Percentiles rank a stretch among this genome's conserved stretches.
phyloP scores from a whole-genome alignment of 1,140 invertebrate species.

The Aphelenchoides avenae region DNA sequence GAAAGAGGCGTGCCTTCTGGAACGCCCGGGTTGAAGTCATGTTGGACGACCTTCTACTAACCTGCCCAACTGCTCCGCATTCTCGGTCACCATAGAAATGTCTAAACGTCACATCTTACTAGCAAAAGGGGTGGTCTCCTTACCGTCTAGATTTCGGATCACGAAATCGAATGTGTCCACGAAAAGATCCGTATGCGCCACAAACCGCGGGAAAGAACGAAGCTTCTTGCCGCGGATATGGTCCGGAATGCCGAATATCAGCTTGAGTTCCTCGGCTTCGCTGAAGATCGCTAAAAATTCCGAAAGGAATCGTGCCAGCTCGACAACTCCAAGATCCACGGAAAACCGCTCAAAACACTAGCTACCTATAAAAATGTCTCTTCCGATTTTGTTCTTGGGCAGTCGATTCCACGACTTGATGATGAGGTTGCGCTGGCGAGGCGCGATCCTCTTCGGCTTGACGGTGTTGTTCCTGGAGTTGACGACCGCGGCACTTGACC shows the following conservation, averaged over 20 bases:
- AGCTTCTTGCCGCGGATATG: slow-evolving; percentile 26
- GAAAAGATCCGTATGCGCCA: slow-evolving; percentile 41
- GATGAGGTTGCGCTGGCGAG: slow-evolving; percentile 34
- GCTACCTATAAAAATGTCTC: slow-evolving; percentile 42
- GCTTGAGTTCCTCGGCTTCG: slow-evolving; percentile 44
- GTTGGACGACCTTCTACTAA: slow-evolving; percentile 12
- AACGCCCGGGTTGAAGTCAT: not conserved
- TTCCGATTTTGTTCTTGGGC: slow-evolving; percentile 33
- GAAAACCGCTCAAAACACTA: not conserved
- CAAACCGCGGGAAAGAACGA: slow-evolving; percentile 30
- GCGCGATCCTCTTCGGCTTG: slow-evolving; percentile 39
- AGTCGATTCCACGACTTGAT: slow-evolving; percentile 43
- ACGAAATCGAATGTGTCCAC: slow-evolving; percentile 46
- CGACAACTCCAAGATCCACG: not conserved
- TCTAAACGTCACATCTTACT: too few relatives aligned
- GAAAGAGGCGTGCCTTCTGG: slow-evolving; percentile 32
- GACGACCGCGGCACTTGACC: slow-evolving; percentile 37
- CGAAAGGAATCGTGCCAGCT: slow-evolving; percentile 3
- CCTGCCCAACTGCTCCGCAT: slow-evolving; percentile 43
- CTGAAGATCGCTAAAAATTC: slow-evolving; percentile 35
- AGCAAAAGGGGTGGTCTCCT: too few relatives aligned
- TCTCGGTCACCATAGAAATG: slow-evolving; percentile 44
- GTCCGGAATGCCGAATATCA: slow-evolving; percentile 32
- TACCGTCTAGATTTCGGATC: slow-evolving; percentile 42
- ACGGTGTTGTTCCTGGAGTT: slow-evolving; percentile 25